Conservation (phyloP, 2,888 invertebrate genomes). For the Geotrupes spiniger region DNA sequence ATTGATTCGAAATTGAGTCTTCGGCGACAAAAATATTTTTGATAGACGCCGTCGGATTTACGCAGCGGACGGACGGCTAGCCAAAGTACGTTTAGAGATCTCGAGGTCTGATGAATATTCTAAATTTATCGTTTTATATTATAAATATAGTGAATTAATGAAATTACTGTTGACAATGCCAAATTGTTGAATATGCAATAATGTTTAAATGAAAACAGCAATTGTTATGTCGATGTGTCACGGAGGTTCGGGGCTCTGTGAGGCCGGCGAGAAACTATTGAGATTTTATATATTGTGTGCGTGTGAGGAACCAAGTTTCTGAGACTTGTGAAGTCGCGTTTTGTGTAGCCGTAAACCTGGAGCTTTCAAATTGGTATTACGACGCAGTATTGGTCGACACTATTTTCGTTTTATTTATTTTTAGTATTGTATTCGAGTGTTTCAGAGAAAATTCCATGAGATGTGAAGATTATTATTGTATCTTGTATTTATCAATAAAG, state of each 20-base stretch:
- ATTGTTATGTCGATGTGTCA: slow-evolving; percentile 44
- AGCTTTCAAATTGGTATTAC: slow-evolving; percentile 26
- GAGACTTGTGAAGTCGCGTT: slow-evolving; percentile 9
- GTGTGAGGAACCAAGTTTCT: slow-evolving; percentile 33
- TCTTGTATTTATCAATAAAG: slow-evolving; percentile 41
- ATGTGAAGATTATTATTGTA: slow-evolving; percentile 40
- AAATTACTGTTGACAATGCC: slow-evolving; percentile 39
- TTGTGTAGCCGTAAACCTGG: slow-evolving; percentile 17
- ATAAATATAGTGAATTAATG: slow-evolving; percentile 23
- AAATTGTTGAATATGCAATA: slow-evolving; percentile 42
- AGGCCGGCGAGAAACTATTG: slow-evolving; percentile 26
- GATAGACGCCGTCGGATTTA: too few relatives aligned
- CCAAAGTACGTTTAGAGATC: too few relatives aligned
- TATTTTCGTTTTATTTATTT: slow-evolving; percentile 28
- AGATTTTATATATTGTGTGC: slow-evolving; percentile 31
- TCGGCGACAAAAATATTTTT: too few relatives aligned
- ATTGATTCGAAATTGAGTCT: too few relatives aligned
- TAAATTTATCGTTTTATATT: slow-evolving; percentile 37
- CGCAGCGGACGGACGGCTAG: too few relatives aligned
- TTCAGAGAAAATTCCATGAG: slow-evolving; percentile 37
- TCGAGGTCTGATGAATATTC: slow-evolving; percentile 30
- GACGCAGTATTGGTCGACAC: slow-evolving; percentile 23
- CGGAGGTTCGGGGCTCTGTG: slow-evolving; percentile 35
- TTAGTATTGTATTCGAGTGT: slow-evolving; percentile 34
- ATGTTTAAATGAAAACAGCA: slow-evolving; percentile 37